Percentiles rank a stretch among this genome's conserved stretches.
These are phyloP conservation scores for Phymatocera aterrima DNA, from an alignment of 2,888 invertebrate genomes.

Conservation along the genomic window DNA sequence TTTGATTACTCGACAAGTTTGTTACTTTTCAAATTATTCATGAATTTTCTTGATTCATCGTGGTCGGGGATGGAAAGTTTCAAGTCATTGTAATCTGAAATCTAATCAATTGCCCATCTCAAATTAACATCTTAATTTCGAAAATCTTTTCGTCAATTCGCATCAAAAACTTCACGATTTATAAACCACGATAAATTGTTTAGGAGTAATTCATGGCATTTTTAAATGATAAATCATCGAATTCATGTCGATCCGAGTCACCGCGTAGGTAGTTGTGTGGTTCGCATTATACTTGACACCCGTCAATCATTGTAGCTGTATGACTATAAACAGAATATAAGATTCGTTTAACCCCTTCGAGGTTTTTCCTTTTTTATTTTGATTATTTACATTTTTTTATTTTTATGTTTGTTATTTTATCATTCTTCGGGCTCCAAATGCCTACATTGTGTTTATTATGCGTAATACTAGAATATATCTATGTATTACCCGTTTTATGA, in stretches of 20 bases:
- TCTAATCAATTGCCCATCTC: background rate
- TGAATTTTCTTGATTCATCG: background rate
- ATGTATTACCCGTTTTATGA: background rate
- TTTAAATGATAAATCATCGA: background rate
- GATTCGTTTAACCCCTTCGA: background rate
- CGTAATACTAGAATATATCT: background rate
- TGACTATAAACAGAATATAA: background rate
- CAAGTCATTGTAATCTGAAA: background rate
- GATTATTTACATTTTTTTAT: background rate
- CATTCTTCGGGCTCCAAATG: slow-evolving; percentile 24
- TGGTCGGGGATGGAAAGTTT: slow-evolving; percentile 2
- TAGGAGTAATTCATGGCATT: background rate
- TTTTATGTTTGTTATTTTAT: background rate
- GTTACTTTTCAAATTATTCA: background rate
- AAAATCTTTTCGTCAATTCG: background rate
- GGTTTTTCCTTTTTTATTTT: background rate
- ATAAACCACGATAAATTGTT: background rate
- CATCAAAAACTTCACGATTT: background rate
- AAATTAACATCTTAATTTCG: background rate
- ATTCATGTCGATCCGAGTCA: slow-evolving; percentile 23
- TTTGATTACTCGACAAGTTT: background rate
- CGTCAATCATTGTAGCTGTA: background rate
- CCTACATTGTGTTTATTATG: slow-evolving; percentile 17
- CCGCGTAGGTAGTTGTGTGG: slow-evolving; percentile 26
- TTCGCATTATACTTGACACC: slow-evolving; percentile 27